phyloP scores from a whole-genome alignment of 1,140 invertebrate genomes.

The honey bee (Apis mellifera) region DNA sequence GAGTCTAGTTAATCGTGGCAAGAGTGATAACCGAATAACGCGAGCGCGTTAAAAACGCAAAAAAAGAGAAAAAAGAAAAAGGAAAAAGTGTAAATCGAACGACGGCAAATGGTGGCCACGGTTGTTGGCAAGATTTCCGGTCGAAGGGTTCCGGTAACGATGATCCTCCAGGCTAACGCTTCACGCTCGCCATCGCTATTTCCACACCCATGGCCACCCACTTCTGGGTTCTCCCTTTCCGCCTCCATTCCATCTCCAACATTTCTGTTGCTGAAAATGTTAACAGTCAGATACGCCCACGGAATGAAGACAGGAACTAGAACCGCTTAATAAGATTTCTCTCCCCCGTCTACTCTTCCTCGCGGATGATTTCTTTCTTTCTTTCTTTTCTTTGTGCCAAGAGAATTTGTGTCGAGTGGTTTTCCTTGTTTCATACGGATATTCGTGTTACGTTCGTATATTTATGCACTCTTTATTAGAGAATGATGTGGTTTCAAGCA shows the following conservation, averaged over 20 bases:
- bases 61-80: background rate
- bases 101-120: conserved; percentile 16
- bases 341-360: background rate
- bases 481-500: background rate
- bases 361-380: background rate
- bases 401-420: background rate
- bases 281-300: conserved; percentile 48
- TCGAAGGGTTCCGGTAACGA: conserved; percentile 64
- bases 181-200: background rate
- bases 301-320: conserved; percentile 44
- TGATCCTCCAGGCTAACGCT: conserved; percentile 57
- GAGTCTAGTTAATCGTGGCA: background rate
- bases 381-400: background rate
- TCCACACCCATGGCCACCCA: background rate
- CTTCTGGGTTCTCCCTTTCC: conserved; percentile 26
- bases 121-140: conserved; percentile 62
- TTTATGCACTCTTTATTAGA: background rate
- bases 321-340: conserved; percentile 61
- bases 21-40: background rate
- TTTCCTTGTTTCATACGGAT: background rate
- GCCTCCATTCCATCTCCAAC: conserved; percentile 50
- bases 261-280: conserved; percentile 47
- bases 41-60: background rate
- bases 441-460: background rate
- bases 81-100: conserved; percentile 58